Evolutionary conservation across 2,797 vertebrate species (phyloP).

Genomic region (Smutsia temminckii): DNA sequence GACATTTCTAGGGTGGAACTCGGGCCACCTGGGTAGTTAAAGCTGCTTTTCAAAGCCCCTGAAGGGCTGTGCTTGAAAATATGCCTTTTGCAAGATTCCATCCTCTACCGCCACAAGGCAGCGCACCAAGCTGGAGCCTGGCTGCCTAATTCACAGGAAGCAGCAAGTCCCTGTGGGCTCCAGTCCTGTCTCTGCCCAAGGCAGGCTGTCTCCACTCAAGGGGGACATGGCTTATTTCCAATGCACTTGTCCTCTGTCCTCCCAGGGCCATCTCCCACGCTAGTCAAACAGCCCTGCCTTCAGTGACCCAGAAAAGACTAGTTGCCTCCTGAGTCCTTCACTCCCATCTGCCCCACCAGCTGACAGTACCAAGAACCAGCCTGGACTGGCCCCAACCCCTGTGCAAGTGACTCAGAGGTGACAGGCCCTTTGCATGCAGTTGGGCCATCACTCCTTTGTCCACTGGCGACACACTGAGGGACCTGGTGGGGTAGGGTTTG

Average conservation of each 20-base stretch:
- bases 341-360: neutral
- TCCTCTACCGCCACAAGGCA: neutral
- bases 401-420: neutral
- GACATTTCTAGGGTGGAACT: neutral
- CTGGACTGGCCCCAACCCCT: neutral
- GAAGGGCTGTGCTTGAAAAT: neutral
- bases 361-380: neutral
- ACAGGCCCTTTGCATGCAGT: neutral
- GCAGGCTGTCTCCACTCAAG: too few species aligned
- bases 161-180: neutral
- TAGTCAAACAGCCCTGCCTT: too few species aligned
- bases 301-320: neutral
- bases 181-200: neutral
- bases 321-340: neutral
- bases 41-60: neutral
- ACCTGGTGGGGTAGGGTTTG: accelerated
- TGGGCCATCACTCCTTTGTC: too few species aligned
- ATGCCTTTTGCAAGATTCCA: neutral
- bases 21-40: neutral
- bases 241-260: neutral
- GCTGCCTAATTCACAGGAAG: neutral
- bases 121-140: neutral
- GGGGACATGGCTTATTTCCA: neutral
- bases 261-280: too few species aligned
- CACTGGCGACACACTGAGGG: neutral